Conservation (phyloP, 2,888 invertebrate species). For the Netelia fuscicornis region DNA sequence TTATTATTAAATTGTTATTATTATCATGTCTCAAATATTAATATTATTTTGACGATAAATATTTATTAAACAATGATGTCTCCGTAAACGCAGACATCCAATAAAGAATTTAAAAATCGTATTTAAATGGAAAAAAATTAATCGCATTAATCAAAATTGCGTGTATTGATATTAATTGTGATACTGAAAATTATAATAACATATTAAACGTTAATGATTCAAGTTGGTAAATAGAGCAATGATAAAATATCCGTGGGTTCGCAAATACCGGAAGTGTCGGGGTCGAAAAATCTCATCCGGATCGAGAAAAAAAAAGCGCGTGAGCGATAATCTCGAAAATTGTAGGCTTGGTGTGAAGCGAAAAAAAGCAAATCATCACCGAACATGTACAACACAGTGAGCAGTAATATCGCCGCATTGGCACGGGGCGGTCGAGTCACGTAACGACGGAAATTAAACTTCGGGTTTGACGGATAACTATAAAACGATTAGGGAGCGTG, state of each 20-base stretch:
- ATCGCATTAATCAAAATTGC: too few species aligned
- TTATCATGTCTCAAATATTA: too few species aligned
- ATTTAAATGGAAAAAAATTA: too few species aligned
- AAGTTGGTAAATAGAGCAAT: not conserved
- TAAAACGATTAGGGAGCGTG: slow-evolving; percentile 58
- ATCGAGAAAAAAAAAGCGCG: slow-evolving; percentile 16
- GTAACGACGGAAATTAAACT: slow-evolving; percentile 56
- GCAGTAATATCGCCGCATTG: slow-evolving; percentile 49
- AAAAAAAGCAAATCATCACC: not conserved
- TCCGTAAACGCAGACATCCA: too few species aligned
- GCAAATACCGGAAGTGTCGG: slow-evolving; percentile 41
- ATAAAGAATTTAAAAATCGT: too few species aligned
- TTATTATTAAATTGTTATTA: too few species aligned
- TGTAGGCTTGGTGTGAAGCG: slow-evolving; percentile 52
- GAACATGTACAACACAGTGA: slow-evolving; percentile 23
- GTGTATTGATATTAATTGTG: too few species aligned
- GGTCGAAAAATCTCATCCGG: not conserved
- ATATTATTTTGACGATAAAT: too few species aligned
- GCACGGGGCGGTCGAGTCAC: slow-evolving; percentile 58
- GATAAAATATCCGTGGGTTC: not conserved
- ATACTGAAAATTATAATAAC: too few species aligned
- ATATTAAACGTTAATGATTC: not conserved
- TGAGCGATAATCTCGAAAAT: slow-evolving; percentile 64
- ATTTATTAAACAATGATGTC: too few species aligned
- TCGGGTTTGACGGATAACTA: slow-evolving; percentile 58